phyloP scores from a whole-genome alignment of 2,888 invertebrate species.

The Oscheius myriophilus region DNA sequence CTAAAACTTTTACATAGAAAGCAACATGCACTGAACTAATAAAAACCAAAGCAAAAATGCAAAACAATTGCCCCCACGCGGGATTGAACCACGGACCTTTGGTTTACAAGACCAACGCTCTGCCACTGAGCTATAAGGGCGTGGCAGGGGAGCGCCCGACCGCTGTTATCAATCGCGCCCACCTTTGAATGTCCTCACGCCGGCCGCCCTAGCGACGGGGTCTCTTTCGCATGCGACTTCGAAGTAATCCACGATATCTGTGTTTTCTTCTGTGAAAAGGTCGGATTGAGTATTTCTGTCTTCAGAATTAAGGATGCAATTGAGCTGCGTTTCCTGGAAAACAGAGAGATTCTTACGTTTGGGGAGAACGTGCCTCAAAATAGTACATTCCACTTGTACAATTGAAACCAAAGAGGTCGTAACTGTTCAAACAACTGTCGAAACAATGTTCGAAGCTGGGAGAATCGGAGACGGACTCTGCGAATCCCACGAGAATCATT shows the following conservation, averaged over 20 bases:
- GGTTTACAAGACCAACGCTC: constrained; percentile 52
- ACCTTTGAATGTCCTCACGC: constrained; percentile 27
- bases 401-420: constrained; percentile 65
- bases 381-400: constrained; percentile 70
- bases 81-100: constrained; percentile 29
- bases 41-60: too few relatives aligned
- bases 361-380: constrained; percentile 57
- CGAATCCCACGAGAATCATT: constrained; percentile 70
- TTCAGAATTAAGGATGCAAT: constrained; percentile 70
- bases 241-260: constrained; percentile 70
- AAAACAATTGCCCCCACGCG: not conserved
- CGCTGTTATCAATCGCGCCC: not conserved
- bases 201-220: constrained; percentile 12
- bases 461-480: constrained; percentile 69
- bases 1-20: not conserved
- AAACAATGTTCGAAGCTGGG: constrained; percentile 69
- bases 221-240: constrained; percentile 58
- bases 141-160: too few relatives aligned
- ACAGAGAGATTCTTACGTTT: not conserved
- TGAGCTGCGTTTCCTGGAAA: constrained; percentile 64
- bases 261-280: constrained; percentile 67
- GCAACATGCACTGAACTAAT: too few relatives aligned
- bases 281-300: constrained; percentile 61
- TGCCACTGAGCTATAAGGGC: constrained; percentile 53
- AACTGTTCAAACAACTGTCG: constrained; percentile 68